A percentile compares a stretch with the other conserved stretches of the same genome.
Conservation (phyloP, 2,888 invertebrate genomes). For the Lampropteryx suffumata region DNA sequence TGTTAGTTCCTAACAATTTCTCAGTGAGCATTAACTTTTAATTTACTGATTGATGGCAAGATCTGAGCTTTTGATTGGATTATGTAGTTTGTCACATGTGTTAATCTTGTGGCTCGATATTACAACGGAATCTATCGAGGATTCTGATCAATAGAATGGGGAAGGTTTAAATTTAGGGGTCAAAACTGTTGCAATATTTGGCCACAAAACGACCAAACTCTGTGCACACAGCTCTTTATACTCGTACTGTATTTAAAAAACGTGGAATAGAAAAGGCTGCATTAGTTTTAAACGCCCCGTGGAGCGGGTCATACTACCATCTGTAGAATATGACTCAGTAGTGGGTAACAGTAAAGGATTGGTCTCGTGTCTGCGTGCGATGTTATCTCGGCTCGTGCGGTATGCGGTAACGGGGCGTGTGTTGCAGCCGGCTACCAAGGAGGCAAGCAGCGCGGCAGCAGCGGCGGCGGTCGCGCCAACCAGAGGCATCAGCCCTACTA, state of each 20-base stretch:
- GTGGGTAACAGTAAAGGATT: background rate
- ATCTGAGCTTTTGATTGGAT: background rate
- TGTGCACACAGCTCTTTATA: background rate
- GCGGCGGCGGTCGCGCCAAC: conserved; percentile 89
- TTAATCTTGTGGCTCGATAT: conserved; percentile 16
- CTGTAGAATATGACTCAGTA: background rate
- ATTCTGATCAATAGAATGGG: background rate
- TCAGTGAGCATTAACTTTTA: conserved; percentile 1
- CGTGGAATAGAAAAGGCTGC: background rate
- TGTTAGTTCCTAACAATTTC: conserved; percentile 15
- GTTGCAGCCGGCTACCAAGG: conserved; percentile 87
- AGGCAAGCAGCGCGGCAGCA: conserved; percentile 92
- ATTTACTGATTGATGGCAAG: background rate
- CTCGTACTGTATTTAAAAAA: background rate
- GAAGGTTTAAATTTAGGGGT: too few relatives aligned
- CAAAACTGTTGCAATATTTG: conserved; percentile 18
- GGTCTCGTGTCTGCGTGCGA: background rate
- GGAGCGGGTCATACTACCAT: background rate
- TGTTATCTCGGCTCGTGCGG: background rate
- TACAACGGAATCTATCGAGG: conserved; percentile 8
- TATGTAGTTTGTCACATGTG: conserved; percentile 11
- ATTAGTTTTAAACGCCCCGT: background rate
- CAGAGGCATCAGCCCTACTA: conserved; percentile 96
- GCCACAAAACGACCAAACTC: conserved; percentile 9
- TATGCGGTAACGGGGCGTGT: conserved; percentile 36